Percentiles rank a stretch among this genome's conserved stretches.
phyloP scores from a whole-genome alignment of 2,113 vertebrate genomes.

The Phasianus colchicus region DNA sequence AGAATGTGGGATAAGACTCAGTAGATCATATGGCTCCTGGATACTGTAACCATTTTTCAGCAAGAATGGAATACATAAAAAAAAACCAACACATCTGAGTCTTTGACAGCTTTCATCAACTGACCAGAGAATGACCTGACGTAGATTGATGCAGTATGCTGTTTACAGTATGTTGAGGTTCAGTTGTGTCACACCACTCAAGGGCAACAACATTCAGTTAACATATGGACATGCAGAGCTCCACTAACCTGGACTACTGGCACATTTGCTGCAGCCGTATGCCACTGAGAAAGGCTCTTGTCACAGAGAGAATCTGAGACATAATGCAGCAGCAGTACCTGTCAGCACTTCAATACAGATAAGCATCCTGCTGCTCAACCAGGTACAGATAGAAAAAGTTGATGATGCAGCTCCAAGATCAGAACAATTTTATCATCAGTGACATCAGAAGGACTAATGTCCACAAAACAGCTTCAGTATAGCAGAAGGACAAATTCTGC shows the following conservation, averaged over 20 bases:
- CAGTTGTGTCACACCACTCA: background rate
- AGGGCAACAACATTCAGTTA: background rate
- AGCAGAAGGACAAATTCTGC: fast-evolving
- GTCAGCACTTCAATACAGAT: background rate
- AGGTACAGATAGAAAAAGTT: background rate
- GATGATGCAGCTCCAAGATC: background rate
- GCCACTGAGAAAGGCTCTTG: background rate
- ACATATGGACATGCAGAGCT: background rate
- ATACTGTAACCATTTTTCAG: background rate
- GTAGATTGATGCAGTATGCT: background rate
- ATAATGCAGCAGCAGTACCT: background rate
- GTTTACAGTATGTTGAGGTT: background rate
- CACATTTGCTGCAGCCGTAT: background rate
- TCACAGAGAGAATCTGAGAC: background rate
- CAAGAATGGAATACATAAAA: background rate
- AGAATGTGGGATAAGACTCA: background rate
- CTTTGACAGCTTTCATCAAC: constrained; percentile 16
- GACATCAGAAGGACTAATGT: background rate
- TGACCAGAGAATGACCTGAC: constrained; percentile 9
- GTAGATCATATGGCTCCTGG: background rate
- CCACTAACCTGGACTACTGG: background rate
- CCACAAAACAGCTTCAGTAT: background rate
- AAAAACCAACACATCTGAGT: background rate
- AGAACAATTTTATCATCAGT: background rate
- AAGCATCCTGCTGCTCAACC: background rate